Conservation (phyloP, 2,797 vertebrate species). For the Phoebastria nigripes region DNA sequence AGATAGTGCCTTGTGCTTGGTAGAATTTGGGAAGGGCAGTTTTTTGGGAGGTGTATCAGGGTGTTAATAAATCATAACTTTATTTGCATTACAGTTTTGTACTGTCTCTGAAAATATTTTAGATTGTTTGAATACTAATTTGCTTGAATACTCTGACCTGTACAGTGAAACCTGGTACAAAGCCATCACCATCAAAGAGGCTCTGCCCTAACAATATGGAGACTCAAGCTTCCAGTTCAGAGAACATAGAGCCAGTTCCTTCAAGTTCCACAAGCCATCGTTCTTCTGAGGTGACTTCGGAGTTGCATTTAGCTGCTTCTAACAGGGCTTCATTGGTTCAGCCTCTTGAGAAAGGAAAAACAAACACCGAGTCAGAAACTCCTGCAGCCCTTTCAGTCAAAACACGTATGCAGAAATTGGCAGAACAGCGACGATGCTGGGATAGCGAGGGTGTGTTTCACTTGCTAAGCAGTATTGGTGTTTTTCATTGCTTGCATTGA, state of each 20-base stretch:
- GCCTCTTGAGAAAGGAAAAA: not conserved
- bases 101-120: not conserved
- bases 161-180: slow-evolving; percentile 80
- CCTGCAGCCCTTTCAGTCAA: slow-evolving; percentile 74
- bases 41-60: not conserved
- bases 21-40: not conserved
- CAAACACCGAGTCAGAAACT: not conserved
- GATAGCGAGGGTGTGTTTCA: slow-evolving; percentile 73
- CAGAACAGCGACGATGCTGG: slow-evolving; percentile 86
- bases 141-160: not conserved
- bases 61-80: not conserved
- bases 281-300: slow-evolving; percentile 69
- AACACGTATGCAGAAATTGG: slow-evolving; percentile 87
- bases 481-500: not conserved
- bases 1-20: not conserved
- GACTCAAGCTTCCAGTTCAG: slow-evolving; percentile 63
- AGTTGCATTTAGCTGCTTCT: slow-evolving; percentile 51
- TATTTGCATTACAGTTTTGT: not conserved
- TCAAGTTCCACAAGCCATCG: not conserved
- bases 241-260: slow-evolving; percentile 77
- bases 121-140: not conserved
- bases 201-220: slow-evolving; percentile 81
- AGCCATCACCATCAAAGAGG: slow-evolving; percentile 91
- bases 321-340: not conserved
- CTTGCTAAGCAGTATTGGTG: not conserved